Evolutionary conservation across 2,888 invertebrate genomes (phyloP).

Genomic region (Capitulum mitella): DNA sequence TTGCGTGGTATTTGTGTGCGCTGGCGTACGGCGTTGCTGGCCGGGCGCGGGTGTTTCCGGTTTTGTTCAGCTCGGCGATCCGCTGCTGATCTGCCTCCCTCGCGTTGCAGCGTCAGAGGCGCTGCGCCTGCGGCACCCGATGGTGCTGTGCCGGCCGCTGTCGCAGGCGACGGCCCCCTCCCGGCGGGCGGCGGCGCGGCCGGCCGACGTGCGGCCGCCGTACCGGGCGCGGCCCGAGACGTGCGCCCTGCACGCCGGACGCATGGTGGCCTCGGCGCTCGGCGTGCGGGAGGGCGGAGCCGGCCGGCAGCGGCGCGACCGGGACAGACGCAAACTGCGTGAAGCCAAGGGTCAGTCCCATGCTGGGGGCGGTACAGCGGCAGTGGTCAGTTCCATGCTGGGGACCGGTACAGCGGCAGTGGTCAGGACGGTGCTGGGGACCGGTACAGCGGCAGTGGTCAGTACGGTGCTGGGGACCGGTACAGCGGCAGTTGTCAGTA

Average conservation of each 20-base stretch:
- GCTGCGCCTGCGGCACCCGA: conserved; percentile 59
- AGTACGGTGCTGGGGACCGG: conserved; percentile 49
- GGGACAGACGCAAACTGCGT: conserved; percentile 65
- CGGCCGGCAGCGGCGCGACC: conserved; percentile 55
- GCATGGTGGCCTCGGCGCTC: conserved; percentile 74
- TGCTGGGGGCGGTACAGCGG: too few species aligned
- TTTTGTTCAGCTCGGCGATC: too few species aligned
- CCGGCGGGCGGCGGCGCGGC: conserved; percentile 62
- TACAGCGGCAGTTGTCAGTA: conserved; percentile 49
- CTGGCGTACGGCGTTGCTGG: too few species aligned
- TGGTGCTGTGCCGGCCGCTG: conserved; percentile 68
- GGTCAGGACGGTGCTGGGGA: conserved; percentile 49
- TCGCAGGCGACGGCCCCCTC: conserved; percentile 68
- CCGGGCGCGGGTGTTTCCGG: too few species aligned
- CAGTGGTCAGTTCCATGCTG: conserved; percentile 51
- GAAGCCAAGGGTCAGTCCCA: conserved; percentile 74
- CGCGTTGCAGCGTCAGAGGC: conserved; percentile 66
- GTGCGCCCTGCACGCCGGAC: conserved; percentile 69
- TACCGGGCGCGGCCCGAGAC: conserved; percentile 75
- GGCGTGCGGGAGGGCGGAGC: conserved; percentile 49
- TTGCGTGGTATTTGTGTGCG: too few species aligned
- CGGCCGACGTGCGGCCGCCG: conserved; percentile 57
- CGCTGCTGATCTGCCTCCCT: too few species aligned
- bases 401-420: neutral
- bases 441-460: neutral